These are phyloP conservation scores for Apodemus speciosus DNA, from an alignment of 2,113 vertebrate genomes.

Conservation along the genomic window DNA sequence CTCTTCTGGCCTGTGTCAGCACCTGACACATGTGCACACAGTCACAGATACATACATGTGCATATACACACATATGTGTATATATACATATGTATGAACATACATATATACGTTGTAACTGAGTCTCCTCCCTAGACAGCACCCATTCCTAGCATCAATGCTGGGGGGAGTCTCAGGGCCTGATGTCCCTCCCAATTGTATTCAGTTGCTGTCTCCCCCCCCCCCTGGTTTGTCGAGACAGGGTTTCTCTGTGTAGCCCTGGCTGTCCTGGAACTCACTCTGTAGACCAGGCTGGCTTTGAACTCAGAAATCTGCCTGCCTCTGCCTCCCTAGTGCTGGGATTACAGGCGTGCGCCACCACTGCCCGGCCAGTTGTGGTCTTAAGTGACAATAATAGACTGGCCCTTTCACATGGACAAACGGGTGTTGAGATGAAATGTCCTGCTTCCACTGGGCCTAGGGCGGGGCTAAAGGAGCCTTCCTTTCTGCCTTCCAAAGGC, in stretches of 20 bases:
- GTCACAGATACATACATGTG: not conserved
- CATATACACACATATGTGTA: too few species aligned
- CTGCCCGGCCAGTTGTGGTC: too few species aligned
- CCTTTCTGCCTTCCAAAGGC: not conserved
- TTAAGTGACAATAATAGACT: not conserved
- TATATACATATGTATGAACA: not conserved
- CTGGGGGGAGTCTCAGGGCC: not conserved
- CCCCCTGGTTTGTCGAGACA: too few species aligned
- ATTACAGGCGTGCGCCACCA: too few species aligned
- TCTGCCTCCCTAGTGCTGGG: too few species aligned
- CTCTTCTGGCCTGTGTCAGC: not conserved
- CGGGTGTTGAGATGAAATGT: not conserved
- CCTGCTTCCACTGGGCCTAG: not conserved
- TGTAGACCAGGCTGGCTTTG: too few species aligned
- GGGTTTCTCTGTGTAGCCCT: too few species aligned
- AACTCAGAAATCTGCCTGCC: too few species aligned
- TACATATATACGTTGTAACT: too few species aligned
- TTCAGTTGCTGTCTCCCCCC: too few species aligned
- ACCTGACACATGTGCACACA: not conserved
- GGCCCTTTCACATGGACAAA: not conserved
- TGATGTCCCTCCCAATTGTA: not conserved
- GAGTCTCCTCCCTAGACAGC: not conserved
- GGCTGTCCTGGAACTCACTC: too few species aligned
- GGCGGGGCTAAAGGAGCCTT: not conserved
- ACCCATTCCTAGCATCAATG: not conserved